A percentile compares a stretch with the other conserved stretches of the same genome.
These are phyloP conservation scores for Choristoneura rosaceana DNA, from an alignment of 2,888 invertebrate species.

Conservation along the genomic window DNA sequence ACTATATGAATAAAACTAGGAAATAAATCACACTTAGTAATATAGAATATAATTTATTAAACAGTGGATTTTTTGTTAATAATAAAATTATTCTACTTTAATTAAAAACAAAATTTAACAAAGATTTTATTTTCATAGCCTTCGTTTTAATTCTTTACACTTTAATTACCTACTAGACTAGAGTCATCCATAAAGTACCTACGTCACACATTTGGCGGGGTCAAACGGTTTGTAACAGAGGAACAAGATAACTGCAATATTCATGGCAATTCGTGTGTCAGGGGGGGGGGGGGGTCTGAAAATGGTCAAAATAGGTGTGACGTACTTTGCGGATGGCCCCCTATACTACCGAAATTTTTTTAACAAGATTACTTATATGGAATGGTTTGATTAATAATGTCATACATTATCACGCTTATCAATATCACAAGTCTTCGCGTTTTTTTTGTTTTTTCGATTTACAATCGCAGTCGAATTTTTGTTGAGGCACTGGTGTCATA, in stretches of 20 bases:
- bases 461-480: slow-evolving; percentile 65
- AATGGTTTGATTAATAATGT: slow-evolving; percentile 16
- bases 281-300: no score
- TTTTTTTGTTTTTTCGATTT: slow-evolving; percentile 44
- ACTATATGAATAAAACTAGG: not conserved
- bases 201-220: no score
- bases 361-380: slow-evolving; percentile 10
- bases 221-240: no score
- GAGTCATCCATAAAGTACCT: no score
- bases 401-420: not conserved
- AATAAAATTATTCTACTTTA: not conserved
- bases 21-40: not conserved
- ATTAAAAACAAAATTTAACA: not conserved
- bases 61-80: not conserved
- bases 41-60: slow-evolving; percentile 12
- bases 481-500: slow-evolving; percentile 75
- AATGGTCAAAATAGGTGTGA: no score
- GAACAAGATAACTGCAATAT: no score
- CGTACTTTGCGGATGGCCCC: no score
- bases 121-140: slow-evolving; percentile 24
- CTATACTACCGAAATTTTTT: slow-evolving; percentile 26
- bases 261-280: no score
- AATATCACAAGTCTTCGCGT: slow-evolving; percentile 67
- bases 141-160: not conserved
- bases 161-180: not conserved